Conservation (phyloP, 92 coral and sea anemone species). For the Pocillopora grandis region DNA sequence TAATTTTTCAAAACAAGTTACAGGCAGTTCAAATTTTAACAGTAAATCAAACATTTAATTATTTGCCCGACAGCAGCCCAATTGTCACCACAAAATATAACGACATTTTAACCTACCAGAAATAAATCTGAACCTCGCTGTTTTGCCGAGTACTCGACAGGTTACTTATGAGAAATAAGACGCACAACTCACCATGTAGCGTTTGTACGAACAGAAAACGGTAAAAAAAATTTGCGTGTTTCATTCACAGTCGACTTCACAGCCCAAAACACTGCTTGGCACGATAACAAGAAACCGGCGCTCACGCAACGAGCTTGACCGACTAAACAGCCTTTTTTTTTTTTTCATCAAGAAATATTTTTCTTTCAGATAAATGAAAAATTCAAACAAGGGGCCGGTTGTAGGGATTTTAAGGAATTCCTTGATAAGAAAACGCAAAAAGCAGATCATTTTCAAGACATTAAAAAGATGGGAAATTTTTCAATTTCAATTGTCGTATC, state of each 20-base stretch:
- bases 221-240: conserved; percentile 9
- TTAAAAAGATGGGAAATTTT: not conserved
- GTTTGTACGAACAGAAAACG: not conserved
- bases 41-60: too few relatives aligned
- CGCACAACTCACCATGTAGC: not conserved
- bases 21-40: too few relatives aligned
- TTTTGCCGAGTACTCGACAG: not conserved
- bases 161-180: not conserved
- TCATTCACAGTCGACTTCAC: conserved; percentile 5
- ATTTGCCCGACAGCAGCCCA: too few relatives aligned
- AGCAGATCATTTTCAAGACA: not conserved
- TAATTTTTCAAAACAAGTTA: too few relatives aligned
- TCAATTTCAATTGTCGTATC: not conserved
- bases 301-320: conserved; percentile 6
- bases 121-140: not conserved
- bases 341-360: too few relatives aligned
- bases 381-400: not conserved
- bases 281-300: conserved; percentile 1
- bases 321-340: too few relatives aligned
- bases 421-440: not conserved
- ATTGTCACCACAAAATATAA: too few relatives aligned
- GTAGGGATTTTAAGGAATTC: not conserved
- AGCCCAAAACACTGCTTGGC: conserved; percentile 14
- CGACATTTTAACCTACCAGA: too few relatives aligned
- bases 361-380: not conserved